Conservation (phyloP, 2,888 invertebrate genomes). For the Lasius fuliginosus region DNA sequence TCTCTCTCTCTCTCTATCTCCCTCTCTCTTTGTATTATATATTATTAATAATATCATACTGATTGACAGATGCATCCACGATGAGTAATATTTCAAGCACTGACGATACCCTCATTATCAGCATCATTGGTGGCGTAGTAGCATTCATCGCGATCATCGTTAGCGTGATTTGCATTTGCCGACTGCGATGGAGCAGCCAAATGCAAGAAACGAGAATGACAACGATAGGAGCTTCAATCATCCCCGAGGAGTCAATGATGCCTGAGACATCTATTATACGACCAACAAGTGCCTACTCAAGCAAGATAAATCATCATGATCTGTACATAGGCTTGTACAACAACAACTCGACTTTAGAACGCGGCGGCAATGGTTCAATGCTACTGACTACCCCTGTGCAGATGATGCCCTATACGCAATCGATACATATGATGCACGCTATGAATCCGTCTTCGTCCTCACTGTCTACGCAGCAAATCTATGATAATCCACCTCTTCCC, state of each 20-base stretch:
- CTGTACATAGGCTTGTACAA: constrained; percentile 82
- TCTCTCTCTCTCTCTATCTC: no score
- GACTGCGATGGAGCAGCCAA: constrained; percentile 90
- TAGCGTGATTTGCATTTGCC: constrained; percentile 95
- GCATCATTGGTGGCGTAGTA: constrained; percentile 97
- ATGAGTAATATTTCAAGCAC: constrained; percentile 90
- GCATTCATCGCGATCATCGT: constrained; percentile 96
- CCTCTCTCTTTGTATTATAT: background rate
- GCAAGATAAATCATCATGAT: constrained; percentile 82
- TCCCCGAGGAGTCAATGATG: constrained; percentile 84
- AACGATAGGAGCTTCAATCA: constrained; percentile 78
- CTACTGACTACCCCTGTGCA: constrained; percentile 80
- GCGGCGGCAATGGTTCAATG: constrained; percentile 74
- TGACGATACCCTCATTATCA: constrained; percentile 97
- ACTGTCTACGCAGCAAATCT: constrained; percentile 79
- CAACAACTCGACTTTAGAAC: constrained; percentile 82
- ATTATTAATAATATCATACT: background rate
- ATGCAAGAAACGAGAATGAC: constrained; percentile 82
- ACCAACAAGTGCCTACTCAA: constrained; percentile 82
- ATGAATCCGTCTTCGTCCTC: constrained; percentile 70
- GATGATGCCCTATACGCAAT: constrained; percentile 83
- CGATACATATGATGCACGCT: constrained; percentile 82
- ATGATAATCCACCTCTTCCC: constrained; percentile 81
- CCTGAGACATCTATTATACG: constrained; percentile 84
- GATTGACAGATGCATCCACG: constrained; percentile 85